Percentiles rank a stretch among this genome's conserved stretches.
These are phyloP conservation scores for Criorhina ranunculi DNA, from an alignment of 2,888 invertebrate genomes.

Conservation along the genomic window DNA sequence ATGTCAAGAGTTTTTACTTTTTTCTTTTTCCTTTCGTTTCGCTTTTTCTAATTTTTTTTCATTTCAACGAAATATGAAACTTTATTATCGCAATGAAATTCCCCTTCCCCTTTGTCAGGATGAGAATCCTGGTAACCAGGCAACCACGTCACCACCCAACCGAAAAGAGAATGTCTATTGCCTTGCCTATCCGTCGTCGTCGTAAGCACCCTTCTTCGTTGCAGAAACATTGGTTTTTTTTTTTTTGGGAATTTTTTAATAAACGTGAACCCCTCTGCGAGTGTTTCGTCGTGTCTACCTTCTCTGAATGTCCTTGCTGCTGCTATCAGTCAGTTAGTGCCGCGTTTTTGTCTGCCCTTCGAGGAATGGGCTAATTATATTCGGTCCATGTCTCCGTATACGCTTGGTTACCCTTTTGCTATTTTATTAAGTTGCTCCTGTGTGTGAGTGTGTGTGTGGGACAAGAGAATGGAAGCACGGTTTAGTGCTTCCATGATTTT, in stretches of 20 bases:
- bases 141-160: conserved; percentile 29
- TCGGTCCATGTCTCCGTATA: conserved; percentile 71
- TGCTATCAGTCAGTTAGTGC: conserved; percentile 32
- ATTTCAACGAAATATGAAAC: conserved; percentile 53
- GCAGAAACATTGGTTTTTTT: conserved; percentile 31
- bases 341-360: conserved; percentile 14
- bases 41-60: conserved; percentile 1
- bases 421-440: conserved; percentile 34
- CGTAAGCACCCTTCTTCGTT: conserved; percentile 25
- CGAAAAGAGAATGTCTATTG: conserved; percentile 40
- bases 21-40: conserved; percentile 35
- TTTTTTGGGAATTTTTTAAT: conserved; percentile 57
- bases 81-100: conserved; percentile 63
- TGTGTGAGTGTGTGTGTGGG: conserved; percentile 1
- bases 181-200: conserved; percentile 25
- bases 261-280: conserved; percentile 45
- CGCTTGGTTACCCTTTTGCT: conserved; percentile 73
- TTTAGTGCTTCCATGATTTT: conserved; percentile 69
- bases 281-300: conserved; percentile 7
- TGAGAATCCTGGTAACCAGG: conserved; percentile 29
- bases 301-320: conserved; percentile 2
- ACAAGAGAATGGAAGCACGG: conserved; percentile 33
- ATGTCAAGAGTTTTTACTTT: conserved; percentile 42
- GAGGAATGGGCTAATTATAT: conserved; percentile 71
- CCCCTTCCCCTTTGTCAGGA: conserved; percentile 7